These are phyloP conservation scores for Aspiorhynchus laticeps DNA, from an alignment of 2,113 vertebrate genomes.

Conservation along the genomic window DNA sequence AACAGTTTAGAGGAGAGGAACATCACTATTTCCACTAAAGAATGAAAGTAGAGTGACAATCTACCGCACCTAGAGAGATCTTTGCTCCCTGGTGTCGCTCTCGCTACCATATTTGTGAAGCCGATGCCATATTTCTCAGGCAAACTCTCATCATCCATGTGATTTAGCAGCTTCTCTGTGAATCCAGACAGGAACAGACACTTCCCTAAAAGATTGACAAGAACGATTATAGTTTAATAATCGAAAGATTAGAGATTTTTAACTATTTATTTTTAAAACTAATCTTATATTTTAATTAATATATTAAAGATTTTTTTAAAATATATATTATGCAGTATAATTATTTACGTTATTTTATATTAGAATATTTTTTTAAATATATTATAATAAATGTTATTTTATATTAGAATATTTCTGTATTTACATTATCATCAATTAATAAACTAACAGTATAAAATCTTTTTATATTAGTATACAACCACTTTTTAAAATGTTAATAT, in stretches of 20 bases:
- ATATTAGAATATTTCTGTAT: neutral
- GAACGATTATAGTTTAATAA: neutral
- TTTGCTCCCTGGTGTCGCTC: conserved; percentile 97
- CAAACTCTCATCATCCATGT: conserved; percentile 87
- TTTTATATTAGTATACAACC: neutral
- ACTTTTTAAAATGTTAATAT: neutral
- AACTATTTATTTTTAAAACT: neutral
- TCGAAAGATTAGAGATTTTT: neutral
- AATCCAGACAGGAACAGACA: conserved; percentile 97
- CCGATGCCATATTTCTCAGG: conserved; percentile 95
- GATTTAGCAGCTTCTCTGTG: conserved; percentile 90
- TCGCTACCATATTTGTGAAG: conserved; percentile 97
- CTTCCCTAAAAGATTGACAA: conserved; percentile 83
- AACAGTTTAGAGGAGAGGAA: conserved; percentile 23
- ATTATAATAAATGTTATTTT: neutral
- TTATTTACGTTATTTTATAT: neutral
- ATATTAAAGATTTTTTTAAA: neutral
- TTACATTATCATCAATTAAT: neutral
- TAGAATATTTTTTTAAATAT: neutral
- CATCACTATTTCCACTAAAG: neutral
- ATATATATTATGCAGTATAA: neutral
- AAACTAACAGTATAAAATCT: neutral
- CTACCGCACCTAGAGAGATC: conserved; percentile 87
- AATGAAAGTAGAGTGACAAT: neutral
- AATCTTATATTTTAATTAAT: neutral